Conservation (phyloP, 2,888 invertebrate genomes). For the Aethes cnicana region DNA sequence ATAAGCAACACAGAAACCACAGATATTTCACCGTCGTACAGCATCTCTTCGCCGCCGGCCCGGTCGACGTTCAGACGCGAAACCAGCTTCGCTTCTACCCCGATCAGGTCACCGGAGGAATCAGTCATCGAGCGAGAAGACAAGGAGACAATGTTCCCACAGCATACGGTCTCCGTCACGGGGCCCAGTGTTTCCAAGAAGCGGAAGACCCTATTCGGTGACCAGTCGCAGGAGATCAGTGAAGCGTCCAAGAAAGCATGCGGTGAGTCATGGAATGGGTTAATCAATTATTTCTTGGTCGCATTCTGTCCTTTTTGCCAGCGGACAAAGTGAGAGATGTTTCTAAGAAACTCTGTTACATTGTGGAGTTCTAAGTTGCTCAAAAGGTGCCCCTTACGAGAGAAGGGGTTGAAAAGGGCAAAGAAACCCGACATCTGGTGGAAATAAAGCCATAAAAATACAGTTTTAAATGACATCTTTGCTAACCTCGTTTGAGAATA, state of each 20-base stretch:
- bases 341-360: too few relatives aligned
- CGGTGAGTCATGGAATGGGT: conserved; percentile 40
- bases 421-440: too few relatives aligned
- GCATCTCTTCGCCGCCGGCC: conserved; percentile 42
- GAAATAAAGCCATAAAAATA: too few relatives aligned
- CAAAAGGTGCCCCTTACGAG: too few relatives aligned
- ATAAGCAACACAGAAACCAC: conserved; percentile 42
- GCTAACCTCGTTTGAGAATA: too few relatives aligned
- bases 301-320: too few relatives aligned
- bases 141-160: conserved; percentile 39
- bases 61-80: conserved; percentile 44
- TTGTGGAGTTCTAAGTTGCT: too few relatives aligned
- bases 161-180: conserved; percentile 44
- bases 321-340: too few relatives aligned
- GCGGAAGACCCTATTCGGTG: conserved; percentile 57
- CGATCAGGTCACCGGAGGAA: conserved; percentile 44
- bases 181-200: conserved; percentile 48
- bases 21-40: conserved; percentile 39
- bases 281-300: not conserved
- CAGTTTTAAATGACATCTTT: too few relatives aligned
- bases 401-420: too few relatives aligned
- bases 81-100: conserved; percentile 45
- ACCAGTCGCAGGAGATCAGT: conserved; percentile 34
- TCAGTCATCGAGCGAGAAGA: conserved; percentile 40
- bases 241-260: conserved; percentile 37